Evolutionary conservation across 1,140 invertebrate species (phyloP), one percentile per base, ranked within the genome.

Genomic region (Orius laevigatus): DNA sequence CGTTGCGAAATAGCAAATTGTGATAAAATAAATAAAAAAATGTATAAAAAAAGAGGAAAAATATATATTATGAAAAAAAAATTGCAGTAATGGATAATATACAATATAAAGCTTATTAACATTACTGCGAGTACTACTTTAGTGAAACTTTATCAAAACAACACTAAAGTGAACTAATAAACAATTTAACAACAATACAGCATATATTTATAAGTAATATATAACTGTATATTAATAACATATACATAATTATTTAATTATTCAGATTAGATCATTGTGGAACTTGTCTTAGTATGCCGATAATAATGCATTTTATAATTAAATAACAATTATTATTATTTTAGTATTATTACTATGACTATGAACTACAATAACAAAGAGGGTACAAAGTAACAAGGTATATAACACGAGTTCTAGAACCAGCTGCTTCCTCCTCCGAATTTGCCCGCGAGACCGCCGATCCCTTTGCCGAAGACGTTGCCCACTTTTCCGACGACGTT

Each of bases 401-500:
- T n/a, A 48, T 44, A 42, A 9, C 34, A 15, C 5, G 8, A 25
- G 11, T 41, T 34, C 46, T 57, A 59, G 44, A 59, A 59, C 58
- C 58, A 59, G 50, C 53, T 58, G 8, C 25, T 25, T 18, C 53
- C 50, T 34, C 54, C 52, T 8, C 56, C 56, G 38, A 59, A 54
- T 50, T 58, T 58, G 42, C 51, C 53, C 16, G 56, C 46, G n/a
- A 58, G 34, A 3, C 57, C 57, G 25, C 57, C 57, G 46, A 58
- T 53, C 15, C 57, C 55, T 63, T 84, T 84, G 39, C 84, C 82
- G 57, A 87, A 79, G 60, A 87, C 81, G 62, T 78, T 82, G 54
- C 82, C 81, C 58, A 89, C 74, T 60, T 76, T 73, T 31, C 79
- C 81, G 42, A 79, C 79, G 50, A 84, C 79, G 55, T 81, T 79